Percentiles rank a stretch among this genome's conserved stretches.
Conservation (phyloP, 2,113 vertebrate species). For the Rhabdomys dilectus region DNA sequence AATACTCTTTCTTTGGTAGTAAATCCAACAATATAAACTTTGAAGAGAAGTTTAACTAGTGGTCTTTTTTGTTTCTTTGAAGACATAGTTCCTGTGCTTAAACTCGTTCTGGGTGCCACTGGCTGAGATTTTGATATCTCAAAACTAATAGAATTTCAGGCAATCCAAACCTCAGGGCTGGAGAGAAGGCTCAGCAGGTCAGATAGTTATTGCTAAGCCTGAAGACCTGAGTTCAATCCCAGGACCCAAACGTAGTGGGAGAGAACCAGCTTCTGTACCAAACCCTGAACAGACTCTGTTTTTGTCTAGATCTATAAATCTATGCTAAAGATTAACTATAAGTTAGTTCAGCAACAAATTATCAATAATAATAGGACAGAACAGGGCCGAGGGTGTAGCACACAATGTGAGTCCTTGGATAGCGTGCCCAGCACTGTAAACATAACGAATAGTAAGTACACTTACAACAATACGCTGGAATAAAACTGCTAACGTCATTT, state of each 20-base stretch:
- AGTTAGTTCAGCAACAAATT: not conserved
- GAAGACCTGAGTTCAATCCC: not conserved
- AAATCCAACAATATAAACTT: conserved; percentile 18
- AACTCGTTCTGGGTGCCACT: not conserved
- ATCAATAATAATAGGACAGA: not conserved
- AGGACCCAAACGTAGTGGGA: not conserved
- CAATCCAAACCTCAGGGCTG: conserved; percentile 10
- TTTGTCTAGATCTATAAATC: not conserved
- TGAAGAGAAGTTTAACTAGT: conserved; percentile 37
- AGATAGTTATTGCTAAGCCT: not conserved
- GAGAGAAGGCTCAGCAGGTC: too few relatives aligned
- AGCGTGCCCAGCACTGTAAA: not conserved
- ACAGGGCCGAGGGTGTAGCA: not conserved
- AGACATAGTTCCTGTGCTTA: not conserved
- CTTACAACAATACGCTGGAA: not conserved
- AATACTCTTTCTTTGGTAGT: not conserved
- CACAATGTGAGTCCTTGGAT: too few relatives aligned
- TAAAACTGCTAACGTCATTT: not conserved
- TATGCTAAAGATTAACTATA: not conserved
- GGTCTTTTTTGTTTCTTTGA: not conserved
- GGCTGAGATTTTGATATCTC: not conserved
- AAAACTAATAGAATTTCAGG: not conserved
- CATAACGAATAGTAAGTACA: too few relatives aligned
- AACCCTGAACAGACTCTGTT: not conserved
- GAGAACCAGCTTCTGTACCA: not conserved